Evolutionary conservation across 2,888 invertebrate genomes (phyloP).

Genomic region (Drosophila eohydei): DNA sequence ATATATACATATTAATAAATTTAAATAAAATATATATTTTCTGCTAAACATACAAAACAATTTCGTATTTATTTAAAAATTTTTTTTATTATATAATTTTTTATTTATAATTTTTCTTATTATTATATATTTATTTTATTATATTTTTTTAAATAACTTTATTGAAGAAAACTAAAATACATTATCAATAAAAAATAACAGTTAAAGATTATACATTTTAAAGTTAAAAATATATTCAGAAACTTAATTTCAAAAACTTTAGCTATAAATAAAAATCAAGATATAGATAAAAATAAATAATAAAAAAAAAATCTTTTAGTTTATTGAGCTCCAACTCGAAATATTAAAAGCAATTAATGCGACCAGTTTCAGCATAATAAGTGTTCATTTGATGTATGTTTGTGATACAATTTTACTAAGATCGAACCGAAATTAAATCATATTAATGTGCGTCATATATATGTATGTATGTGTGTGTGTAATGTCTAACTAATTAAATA

Average conservation of each 20-base stretch:
- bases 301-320: not conserved
- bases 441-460: slow-evolving; percentile 17
- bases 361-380: slow-evolving; percentile 37
- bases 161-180: no score
- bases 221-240: not conserved
- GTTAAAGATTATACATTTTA: not conserved
- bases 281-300: not conserved
- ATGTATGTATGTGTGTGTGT: slow-evolving; percentile 9
- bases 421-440: slow-evolving; percentile 4
- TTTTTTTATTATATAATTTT: not conserved
- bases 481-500: slow-evolving; percentile 1
- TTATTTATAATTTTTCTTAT: not conserved
- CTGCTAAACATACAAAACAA: no score
- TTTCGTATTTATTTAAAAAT: no score
- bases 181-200: no score
- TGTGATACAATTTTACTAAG: slow-evolving; percentile 58
- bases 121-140: not conserved
- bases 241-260: not conserved
- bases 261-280: not conserved
- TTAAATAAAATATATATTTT: no score
- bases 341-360: not conserved
- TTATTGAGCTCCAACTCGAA: not conserved
- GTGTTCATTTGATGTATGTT: slow-evolving; percentile 69
- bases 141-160: no score
- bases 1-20: no score